A percentile compares a stretch with the other conserved stretches of the same genome.
These are phyloP conservation scores for Cyprinodon diabolis DNA, from an alignment of 2,797 vertebrate species.

Conservation along the genomic window DNA sequence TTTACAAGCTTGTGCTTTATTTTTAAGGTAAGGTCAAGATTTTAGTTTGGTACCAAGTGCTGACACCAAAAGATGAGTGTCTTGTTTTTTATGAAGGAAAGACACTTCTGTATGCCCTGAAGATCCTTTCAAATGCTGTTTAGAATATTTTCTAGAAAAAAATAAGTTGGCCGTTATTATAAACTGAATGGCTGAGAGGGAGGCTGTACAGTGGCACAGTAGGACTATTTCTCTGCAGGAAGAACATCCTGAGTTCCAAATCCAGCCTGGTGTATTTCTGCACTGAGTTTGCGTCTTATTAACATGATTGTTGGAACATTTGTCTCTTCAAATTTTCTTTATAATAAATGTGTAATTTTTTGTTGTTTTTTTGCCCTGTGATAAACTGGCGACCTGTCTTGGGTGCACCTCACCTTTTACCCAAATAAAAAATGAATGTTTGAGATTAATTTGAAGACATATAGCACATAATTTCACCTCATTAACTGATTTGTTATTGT, in stretches of 20 bases:
- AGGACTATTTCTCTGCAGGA: too few relatives aligned
- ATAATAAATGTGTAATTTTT: too few relatives aligned
- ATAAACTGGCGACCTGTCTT: too few relatives aligned
- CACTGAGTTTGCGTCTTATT: too few relatives aligned
- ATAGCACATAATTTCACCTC: not conserved
- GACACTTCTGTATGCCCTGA: conserved; percentile 22
- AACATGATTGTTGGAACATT: too few relatives aligned
- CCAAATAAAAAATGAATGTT: not conserved
- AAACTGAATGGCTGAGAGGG: conserved; percentile 13
- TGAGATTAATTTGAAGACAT: not conserved
- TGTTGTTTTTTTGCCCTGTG: too few relatives aligned
- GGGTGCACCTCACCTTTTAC: too few relatives aligned
- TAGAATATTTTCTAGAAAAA: conserved; percentile 9
- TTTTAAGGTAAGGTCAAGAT: conserved; percentile 52
- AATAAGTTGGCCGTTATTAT: conserved; percentile 8
- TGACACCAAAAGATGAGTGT: conserved; percentile 20
- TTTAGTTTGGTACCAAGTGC: conserved; percentile 55
- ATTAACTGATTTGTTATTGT: conserved; percentile 2
- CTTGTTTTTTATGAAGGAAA: conserved; percentile 31
- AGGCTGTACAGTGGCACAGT: too few relatives aligned
- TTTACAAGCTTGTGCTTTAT: conserved; percentile 57
- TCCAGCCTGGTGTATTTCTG: not conserved
- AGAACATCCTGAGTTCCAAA: not conserved
- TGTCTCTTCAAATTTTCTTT: too few relatives aligned
- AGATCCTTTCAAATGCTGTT: conserved; percentile 17